Conservation (phyloP, 2,797 vertebrate genomes). For the Tachyglossus aculeatus region DNA sequence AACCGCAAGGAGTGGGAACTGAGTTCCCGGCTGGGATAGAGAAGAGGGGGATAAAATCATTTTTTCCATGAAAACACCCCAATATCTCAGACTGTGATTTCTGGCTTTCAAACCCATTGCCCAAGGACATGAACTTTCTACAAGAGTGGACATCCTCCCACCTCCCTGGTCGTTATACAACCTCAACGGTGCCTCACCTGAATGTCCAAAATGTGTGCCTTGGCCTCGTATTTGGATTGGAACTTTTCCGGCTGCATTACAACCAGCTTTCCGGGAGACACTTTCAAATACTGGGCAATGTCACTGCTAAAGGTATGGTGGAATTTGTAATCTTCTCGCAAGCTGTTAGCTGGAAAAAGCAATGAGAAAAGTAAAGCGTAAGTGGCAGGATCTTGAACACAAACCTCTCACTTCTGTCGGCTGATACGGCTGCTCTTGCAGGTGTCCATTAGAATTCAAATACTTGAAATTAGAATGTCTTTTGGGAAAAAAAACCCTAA, state of each 20-base stretch:
- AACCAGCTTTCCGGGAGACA: constrained; percentile 81
- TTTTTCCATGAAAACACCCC: too few relatives aligned
- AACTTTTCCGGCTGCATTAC: constrained; percentile 92
- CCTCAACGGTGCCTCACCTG: constrained; percentile 82
- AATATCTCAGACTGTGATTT: too few relatives aligned
- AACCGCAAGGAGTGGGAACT: too few relatives aligned
- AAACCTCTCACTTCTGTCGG: rapidly evolving
- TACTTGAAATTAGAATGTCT: too few relatives aligned
- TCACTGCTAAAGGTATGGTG: constrained; percentile 89
- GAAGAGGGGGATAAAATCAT: too few relatives aligned
- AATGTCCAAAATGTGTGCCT: constrained; percentile 76
- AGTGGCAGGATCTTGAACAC: not conserved
- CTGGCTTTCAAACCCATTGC: too few relatives aligned
- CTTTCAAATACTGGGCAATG: constrained; percentile 85
- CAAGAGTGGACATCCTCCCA: too few relatives aligned
- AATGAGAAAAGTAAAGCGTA: not conserved
- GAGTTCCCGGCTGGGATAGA: too few relatives aligned
- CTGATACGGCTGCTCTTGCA: not conserved
- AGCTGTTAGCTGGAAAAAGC: constrained; percentile 79
- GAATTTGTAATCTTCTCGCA: constrained; percentile 94
- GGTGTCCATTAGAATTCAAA: too few relatives aligned
- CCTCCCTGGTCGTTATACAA: too few relatives aligned
- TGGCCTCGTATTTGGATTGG: constrained; percentile 86
- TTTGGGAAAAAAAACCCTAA: too few relatives aligned
- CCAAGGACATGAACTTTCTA: too few relatives aligned